Evolutionary conservation across 64 coral and sea anemone genomes (phyloP), one percentile per base, ranked within the genome.

Genomic region (Porites lutea): DNA sequence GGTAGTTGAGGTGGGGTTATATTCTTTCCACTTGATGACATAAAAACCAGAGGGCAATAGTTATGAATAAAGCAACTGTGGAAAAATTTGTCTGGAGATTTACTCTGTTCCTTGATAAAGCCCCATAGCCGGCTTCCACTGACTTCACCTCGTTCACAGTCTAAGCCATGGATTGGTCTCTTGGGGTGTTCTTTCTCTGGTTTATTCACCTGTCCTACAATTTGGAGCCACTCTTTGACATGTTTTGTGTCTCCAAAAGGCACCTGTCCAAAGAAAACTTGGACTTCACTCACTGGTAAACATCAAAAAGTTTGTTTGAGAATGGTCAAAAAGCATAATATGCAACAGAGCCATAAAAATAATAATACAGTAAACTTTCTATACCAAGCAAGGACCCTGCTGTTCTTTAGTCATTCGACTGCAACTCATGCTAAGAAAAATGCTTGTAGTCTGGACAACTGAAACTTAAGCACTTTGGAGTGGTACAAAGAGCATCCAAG

Each of bases 11-110:
- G 81, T 62, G 95, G 95, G 49, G 95, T 97, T 55, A 97, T 91
- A 45, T 97, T 97, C 48, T 91, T 97, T 5, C 92, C 95, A 67
- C 87, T 90, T 64, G 51, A 72, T 47, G 65, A 82, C 92, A 97
- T 97, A 66, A 97, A 97, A 8, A 94, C 95, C 11, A 97, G 79
- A 27, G 95, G 95, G 23, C 95, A 97, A 52, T 97, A 97, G 59
- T 97, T 97, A 23, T 97, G 92, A 89, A 97, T 89, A 82, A 88
- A 97, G 83, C 95, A 97, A 66, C 86, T 94, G 14, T 54, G 4
- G 48, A 97, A 97, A 67, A 97, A 97, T 63, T 27, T 76, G 22
- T 97, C 92, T 61, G 92, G 88, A 52, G 58, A 88, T 80, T 91
- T 93, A 50, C 91, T 91, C 59, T 83, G 83, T 74, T 87, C 78